A percentile compares a stretch with the other conserved stretches of the same genome.
Evolutionary conservation across 2,797 vertebrate species (phyloP).

Genomic region (Pogoniulus pusillus): DNA sequence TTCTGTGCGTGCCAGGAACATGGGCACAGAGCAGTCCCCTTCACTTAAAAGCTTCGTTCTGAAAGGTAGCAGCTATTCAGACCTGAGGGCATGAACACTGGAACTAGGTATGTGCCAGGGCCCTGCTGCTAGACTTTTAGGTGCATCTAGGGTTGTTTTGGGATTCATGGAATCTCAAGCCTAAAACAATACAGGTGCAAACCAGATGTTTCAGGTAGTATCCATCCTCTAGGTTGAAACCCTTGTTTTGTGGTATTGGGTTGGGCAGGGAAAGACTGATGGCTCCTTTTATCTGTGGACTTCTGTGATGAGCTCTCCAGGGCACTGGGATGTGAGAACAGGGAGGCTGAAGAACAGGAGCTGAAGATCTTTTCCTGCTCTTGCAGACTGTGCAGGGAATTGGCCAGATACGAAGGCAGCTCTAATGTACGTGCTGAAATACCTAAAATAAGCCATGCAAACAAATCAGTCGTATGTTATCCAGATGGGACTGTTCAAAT

Average conservation of each 20-base stretch:
- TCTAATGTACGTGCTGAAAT: conserved; percentile 23
- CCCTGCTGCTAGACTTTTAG: background rate
- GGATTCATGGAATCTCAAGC: background rate
- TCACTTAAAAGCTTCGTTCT: background rate
- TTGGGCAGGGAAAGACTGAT: background rate
- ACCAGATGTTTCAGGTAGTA: background rate
- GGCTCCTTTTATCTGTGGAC: background rate
- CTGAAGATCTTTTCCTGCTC: background rate
- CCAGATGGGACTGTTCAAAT: conserved; percentile 64
- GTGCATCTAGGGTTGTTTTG: background rate
- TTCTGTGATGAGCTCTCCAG: background rate
- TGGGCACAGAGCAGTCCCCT: accelerated
- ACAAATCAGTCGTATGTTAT: conserved; percentile 55
- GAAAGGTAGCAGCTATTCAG: background rate
- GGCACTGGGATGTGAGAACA: background rate
- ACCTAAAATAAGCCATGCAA: conserved; percentile 64
- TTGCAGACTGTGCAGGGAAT: background rate
- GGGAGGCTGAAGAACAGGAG: background rate
- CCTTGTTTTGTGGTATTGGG: background rate
- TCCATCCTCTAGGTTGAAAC: background rate
- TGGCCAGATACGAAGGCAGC: background rate
- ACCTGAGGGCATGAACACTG: accelerated
- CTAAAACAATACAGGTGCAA: background rate
- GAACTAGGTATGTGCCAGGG: background rate
- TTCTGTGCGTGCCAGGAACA: background rate